Conservation (phyloP, 2,113 vertebrate species). For the Petromus typicus region DNA sequence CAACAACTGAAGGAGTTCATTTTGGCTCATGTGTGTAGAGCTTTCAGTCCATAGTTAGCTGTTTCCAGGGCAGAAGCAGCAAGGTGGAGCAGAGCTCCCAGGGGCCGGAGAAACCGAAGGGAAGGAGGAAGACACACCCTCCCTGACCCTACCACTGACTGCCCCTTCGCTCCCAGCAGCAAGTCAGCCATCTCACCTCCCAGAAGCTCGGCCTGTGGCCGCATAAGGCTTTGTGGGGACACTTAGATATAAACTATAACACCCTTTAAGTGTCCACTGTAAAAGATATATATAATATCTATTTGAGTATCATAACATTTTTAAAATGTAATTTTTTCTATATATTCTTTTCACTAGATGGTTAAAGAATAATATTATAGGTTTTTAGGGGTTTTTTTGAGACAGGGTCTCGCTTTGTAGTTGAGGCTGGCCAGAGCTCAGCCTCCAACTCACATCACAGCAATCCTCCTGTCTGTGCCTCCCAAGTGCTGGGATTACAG, state of each 20-base stretch:
- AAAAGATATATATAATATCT: background rate
- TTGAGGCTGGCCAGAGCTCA: too few relatives aligned
- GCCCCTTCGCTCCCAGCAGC: too few relatives aligned
- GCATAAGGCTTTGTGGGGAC: background rate
- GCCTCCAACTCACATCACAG: too few relatives aligned
- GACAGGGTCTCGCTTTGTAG: too few relatives aligned
- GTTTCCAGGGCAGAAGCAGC: background rate
- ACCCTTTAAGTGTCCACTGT: background rate
- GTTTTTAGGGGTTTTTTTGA: too few relatives aligned
- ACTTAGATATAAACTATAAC: background rate
- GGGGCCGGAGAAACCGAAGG: background rate
- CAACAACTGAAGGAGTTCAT: background rate
- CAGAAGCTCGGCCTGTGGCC: background rate
- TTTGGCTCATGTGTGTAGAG: background rate
- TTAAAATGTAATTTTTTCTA: background rate
- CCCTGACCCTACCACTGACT: background rate
- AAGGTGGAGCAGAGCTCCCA: background rate
- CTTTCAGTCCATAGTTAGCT: background rate
- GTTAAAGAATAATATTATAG: background rate
- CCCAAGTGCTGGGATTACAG: too few relatives aligned
- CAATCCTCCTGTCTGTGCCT: too few relatives aligned
- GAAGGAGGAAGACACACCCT: background rate
- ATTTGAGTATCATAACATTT: background rate
- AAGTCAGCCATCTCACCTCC: too few relatives aligned
- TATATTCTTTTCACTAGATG: background rate